Evolutionary conservation across 2,888 invertebrate species (phyloP).

Genomic region (Philopedon plagiatum): DNA sequence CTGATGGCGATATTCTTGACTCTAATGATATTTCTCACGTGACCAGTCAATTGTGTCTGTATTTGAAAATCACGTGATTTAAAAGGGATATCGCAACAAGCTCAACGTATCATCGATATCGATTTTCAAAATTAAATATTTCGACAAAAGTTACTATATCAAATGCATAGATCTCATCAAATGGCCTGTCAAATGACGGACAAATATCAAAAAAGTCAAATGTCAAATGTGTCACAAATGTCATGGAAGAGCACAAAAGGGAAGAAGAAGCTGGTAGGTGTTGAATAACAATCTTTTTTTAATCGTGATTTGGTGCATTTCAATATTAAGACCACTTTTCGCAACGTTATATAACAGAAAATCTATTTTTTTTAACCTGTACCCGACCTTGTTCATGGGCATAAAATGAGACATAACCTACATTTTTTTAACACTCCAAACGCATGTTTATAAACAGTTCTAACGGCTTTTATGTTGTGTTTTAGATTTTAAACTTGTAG

Average conservation of each 20-base stretch:
- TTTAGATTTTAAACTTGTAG: constrained; percentile 53
- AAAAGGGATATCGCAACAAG: too few species aligned
- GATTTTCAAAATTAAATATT: too few species aligned
- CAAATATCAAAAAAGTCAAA: background rate
- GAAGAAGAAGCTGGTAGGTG: constrained; percentile 48
- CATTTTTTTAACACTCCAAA: constrained; percentile 47
- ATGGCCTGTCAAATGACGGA: background rate
- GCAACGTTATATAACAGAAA: constrained; percentile 10
- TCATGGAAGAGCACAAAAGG: constrained; percentile 39
- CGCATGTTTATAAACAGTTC: constrained; percentile 59
- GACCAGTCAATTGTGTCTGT: too few species aligned
- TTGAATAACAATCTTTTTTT: constrained; percentile 43
- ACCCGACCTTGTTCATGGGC: constrained; percentile 1
- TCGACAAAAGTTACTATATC: too few species aligned
- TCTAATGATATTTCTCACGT: too few species aligned
- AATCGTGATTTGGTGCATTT: constrained; percentile 19
- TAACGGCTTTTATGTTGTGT: constrained; percentile 33
- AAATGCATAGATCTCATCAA: too few species aligned
- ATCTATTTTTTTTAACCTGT: background rate
- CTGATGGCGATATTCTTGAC: too few species aligned
- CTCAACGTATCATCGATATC: too few species aligned
- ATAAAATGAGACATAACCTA: constrained; percentile 55
- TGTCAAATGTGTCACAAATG: constrained; percentile 17
- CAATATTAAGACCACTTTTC: background rate
- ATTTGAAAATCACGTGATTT: too few species aligned